phyloP scores from a whole-genome alignment of 2,113 vertebrate species.

The Rhinolophus ferrumequinum region DNA sequence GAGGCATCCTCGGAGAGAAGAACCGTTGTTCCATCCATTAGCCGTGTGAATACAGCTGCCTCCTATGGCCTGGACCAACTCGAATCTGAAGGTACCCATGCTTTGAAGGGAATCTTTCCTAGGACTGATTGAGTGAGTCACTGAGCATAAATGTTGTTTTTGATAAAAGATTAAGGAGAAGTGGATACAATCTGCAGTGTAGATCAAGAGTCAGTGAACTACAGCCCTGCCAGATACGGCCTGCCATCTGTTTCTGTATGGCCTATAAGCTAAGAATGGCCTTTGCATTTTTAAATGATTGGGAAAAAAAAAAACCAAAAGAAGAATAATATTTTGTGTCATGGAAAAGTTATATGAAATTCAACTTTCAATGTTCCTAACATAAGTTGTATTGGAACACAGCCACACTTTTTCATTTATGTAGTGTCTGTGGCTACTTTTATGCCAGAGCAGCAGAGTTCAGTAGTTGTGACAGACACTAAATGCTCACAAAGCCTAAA shows the following conservation, averaged over 20 bases:
- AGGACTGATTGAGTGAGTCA: not conserved
- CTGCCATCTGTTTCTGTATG: not conserved
- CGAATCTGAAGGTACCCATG: constrained; percentile 92
- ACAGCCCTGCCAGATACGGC: not conserved
- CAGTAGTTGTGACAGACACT: not conserved
- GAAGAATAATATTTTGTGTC: not conserved
- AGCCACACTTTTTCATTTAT: not conserved
- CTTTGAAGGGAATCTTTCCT: constrained; percentile 34
- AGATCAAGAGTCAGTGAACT: not conserved
- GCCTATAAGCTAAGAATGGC: not conserved
- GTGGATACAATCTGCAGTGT: not conserved
- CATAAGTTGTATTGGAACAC: not conserved
- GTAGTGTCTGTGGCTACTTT: not conserved
- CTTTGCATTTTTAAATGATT: constrained; percentile 21
- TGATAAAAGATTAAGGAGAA: constrained; percentile 6
- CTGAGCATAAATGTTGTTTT: constrained; percentile 5
- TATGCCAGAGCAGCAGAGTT: not conserved
- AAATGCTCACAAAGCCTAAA: not conserved
- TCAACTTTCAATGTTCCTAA: not conserved
- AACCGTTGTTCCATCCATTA: constrained; percentile 66
- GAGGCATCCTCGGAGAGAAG: constrained; percentile 72
- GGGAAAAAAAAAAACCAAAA: not conserved
- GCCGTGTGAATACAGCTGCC: constrained; percentile 77
- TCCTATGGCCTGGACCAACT: constrained; percentile 87
- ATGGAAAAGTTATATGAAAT: not conserved